Evolutionary conservation across 1,140 invertebrate species (phyloP).

Genomic region (Drosophila mauritiana): DNA sequence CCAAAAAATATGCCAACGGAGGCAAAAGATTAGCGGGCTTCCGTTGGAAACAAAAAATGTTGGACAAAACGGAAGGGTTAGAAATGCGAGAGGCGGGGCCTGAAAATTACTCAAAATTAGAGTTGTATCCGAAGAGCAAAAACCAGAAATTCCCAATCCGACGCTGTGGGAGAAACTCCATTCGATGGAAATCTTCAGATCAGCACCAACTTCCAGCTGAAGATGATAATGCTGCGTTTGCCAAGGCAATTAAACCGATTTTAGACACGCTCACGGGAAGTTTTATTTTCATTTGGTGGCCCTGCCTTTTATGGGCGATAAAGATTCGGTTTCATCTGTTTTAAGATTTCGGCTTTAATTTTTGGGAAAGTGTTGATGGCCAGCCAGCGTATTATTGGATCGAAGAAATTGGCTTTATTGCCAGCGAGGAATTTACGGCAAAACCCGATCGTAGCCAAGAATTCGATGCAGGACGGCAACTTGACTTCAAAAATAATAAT

Average conservation of each 20-base stretch:
- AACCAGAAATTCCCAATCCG: neutral
- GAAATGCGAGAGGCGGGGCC: slow-evolving; percentile 1
- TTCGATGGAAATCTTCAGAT: slow-evolving; percentile 1
- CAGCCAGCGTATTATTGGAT: slow-evolving; percentile 2
- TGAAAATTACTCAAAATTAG: slow-evolving; percentile 71
- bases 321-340: slow-evolving; percentile 51
- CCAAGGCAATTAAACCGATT: slow-evolving; percentile 71
- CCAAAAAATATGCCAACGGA: slow-evolving; percentile 52
- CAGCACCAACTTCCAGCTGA: slow-evolving; percentile 4
- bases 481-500: too few species aligned
- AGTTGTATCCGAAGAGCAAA: slow-evolving; percentile 30
- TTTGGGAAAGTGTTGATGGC: slow-evolving; percentile 9
- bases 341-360: slow-evolving; percentile 12
- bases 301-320: slow-evolving; percentile 48
- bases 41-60: slow-evolving; percentile 41
- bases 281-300: slow-evolving; percentile 16
- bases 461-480: too few species aligned
- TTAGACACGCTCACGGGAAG: slow-evolving; percentile 65
- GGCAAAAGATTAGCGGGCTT: slow-evolving; percentile 74
- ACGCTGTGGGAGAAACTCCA: slow-evolving; percentile 26
- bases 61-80: slow-evolving; percentile 12
- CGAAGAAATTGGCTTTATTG: slow-evolving; percentile 10
- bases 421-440: neutral
- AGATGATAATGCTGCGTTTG: slow-evolving; percentile 41
- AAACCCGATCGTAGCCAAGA: neutral